These are phyloP conservation scores for Scaptodrosophila lebanonensis DNA, from an alignment of 1,140 invertebrate species.

Conservation along the genomic window DNA sequence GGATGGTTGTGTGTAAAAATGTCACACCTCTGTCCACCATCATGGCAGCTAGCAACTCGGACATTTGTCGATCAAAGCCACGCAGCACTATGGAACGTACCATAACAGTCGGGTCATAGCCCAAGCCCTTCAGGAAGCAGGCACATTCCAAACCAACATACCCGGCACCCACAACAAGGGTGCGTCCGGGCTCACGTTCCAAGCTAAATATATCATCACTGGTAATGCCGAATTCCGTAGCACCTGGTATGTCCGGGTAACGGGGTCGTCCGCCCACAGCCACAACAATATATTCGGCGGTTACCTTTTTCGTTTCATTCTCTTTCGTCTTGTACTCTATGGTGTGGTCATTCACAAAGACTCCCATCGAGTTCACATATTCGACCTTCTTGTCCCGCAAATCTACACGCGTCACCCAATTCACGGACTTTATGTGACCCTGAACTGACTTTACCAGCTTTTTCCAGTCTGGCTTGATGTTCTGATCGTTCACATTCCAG, in stretches of 20 bases:
- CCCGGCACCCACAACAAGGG: constrained; percentile 94
- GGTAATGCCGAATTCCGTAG: constrained; percentile 91
- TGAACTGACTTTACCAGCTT: constrained; percentile 85
- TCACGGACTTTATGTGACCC: constrained; percentile 92
- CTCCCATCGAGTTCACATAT: constrained; percentile 93
- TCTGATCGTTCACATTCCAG: constrained; percentile 85
- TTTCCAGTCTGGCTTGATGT: constrained; percentile 86
- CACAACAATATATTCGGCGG: constrained; percentile 90
- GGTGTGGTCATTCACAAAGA: constrained; percentile 89
- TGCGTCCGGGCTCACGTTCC: constrained; percentile 91
- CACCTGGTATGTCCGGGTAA: constrained; percentile 92
- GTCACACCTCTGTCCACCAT: constrained; percentile 91
- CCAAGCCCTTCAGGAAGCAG: constrained; percentile 93
- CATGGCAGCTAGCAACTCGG: constrained; percentile 87
- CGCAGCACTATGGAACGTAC: constrained; percentile 95
- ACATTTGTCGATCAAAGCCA: constrained; percentile 99
- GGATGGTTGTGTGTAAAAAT: constrained; percentile 88
- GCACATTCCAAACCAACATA: constrained; percentile 98
- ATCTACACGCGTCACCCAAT: constrained; percentile 93
- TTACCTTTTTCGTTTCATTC: constrained; percentile 86
- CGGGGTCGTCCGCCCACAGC: constrained; percentile 94
- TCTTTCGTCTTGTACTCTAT: constrained; percentile 86
- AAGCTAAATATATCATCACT: constrained; percentile 99
- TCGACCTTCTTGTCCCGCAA: constrained; percentile 93
- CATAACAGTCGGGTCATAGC: constrained; percentile 93